Evolutionary conservation across 37 sponge, comb jelly and placozoan species (phyloP).

Genomic region (Aplysina aerophoba): DNA sequence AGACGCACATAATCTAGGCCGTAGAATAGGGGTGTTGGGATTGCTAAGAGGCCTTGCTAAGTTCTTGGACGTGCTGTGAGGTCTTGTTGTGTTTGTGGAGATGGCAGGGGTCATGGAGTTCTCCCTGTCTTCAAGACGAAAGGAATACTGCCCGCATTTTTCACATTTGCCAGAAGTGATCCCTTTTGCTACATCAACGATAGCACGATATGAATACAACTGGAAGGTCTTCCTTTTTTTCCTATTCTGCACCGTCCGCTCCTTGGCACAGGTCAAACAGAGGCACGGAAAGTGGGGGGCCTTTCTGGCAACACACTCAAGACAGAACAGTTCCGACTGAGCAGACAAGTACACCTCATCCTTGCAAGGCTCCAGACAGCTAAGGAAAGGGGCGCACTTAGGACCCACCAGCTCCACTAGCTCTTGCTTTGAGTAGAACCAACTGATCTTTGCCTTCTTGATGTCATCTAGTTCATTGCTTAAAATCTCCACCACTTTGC

Average conservation of each 20-base stretch:
- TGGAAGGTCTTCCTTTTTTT: background rate
- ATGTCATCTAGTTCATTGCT: background rate
- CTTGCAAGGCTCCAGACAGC: background rate
- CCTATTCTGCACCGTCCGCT: background rate
- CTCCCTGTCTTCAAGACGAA: background rate
- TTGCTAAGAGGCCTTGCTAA: no score
- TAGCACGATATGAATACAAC: background rate
- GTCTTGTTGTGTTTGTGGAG: background rate
- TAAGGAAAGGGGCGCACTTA: background rate
- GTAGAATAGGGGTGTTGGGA: no score
- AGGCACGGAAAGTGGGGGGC: background rate
- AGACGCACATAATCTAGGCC: no score
- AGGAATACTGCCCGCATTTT: background rate
- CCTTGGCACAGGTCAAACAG: background rate
- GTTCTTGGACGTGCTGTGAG: background rate
- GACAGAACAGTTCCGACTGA: background rate
- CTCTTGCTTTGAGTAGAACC: constrained; percentile 24
- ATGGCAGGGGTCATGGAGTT: background rate
- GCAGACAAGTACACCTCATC: background rate
- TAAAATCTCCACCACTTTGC: background rate
- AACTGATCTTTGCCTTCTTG: background rate
- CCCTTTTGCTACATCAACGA: background rate
- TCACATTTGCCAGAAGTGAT: background rate
- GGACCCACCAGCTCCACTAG: background rate
- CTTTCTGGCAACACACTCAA: background rate